These are phyloP conservation scores for Eriosoma lanigerum DNA, from an alignment of 1,140 invertebrate genomes.

Conservation along the genomic window DNA sequence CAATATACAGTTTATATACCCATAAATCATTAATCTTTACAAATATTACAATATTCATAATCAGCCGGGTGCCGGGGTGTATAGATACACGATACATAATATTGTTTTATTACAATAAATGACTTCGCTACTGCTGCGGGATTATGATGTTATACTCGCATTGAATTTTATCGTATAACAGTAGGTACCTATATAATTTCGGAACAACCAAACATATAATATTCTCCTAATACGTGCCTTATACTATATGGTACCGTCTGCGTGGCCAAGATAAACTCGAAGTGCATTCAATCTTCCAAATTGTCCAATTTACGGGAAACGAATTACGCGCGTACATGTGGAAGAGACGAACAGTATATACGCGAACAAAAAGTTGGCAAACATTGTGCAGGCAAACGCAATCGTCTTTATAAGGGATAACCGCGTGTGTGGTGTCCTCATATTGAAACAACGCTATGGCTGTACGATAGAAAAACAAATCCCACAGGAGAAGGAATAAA, in stretches of 20 bases:
- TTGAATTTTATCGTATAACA: too few species aligned
- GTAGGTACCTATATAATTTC: background rate
- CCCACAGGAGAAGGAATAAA: conserved; percentile 29
- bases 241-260: background rate
- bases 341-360: background rate
- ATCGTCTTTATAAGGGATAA: conserved; percentile 30
- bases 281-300: conserved; percentile 15
- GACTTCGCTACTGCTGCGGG: too few species aligned
- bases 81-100: too few species aligned
- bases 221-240: too few species aligned
- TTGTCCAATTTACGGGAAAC: conserved; percentile 38
- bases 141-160: too few species aligned
- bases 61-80: too few species aligned
- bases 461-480: conserved; percentile 17
- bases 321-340: background rate
- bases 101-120: too few species aligned
- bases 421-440: conserved; percentile 4
- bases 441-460: conserved; percentile 29
- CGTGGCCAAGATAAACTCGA: background rate
- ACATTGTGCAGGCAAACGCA: background rate
- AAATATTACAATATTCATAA: too few species aligned
- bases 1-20: too few species aligned
- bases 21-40: too few species aligned
- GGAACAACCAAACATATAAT: background rate
- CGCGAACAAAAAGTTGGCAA: conserved; percentile 32